Conservation (phyloP, 2,888 invertebrate genomes). For the Lissocephala sabroskyi region DNA sequence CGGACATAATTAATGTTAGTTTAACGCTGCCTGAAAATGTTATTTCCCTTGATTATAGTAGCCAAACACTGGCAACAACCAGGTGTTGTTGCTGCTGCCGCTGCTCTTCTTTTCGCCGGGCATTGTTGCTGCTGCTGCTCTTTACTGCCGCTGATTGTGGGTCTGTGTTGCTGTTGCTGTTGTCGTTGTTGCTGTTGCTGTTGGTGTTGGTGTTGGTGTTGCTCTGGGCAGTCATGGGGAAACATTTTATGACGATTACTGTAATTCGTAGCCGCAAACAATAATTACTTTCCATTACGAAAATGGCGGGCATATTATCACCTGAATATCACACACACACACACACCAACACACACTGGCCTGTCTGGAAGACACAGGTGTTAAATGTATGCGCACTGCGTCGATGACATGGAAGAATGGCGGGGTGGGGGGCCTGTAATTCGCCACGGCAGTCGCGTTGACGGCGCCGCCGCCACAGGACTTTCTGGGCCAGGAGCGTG, state of each 20-base stretch:
- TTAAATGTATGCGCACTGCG: constrained; percentile 39
- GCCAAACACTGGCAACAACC: constrained; percentile 35
- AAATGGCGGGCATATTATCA: constrained; percentile 72
- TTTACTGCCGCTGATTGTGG: constrained; percentile 55
- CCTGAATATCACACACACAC: constrained; percentile 68
- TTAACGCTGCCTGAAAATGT: constrained; percentile 72
- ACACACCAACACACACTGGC: constrained; percentile 16
- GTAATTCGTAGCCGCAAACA: constrained; percentile 70
- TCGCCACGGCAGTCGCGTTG: constrained; percentile 30
- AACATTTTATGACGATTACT: constrained; percentile 71
- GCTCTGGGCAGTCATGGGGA: constrained; percentile 70
- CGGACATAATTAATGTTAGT: constrained; percentile 72
- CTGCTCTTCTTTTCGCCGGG: constrained; percentile 27
- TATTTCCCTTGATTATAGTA: constrained; percentile 72
- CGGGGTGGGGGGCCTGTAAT: constrained; percentile 19
- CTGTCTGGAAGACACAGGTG: constrained; percentile 38
- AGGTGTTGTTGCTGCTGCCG: constrained; percentile 32
- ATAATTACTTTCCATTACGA: constrained; percentile 72
- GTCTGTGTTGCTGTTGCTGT: constrained; percentile 33
- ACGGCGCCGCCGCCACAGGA: too few species aligned
- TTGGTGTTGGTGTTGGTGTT: constrained; percentile 27
- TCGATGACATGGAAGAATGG: neutral
- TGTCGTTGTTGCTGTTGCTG: constrained; percentile 15
- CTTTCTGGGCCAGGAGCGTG: too few species aligned
- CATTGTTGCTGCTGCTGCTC: constrained; percentile 29